Conservation (phyloP, 2,113 vertebrate genomes). For the Baryphthengus martii region DNA sequence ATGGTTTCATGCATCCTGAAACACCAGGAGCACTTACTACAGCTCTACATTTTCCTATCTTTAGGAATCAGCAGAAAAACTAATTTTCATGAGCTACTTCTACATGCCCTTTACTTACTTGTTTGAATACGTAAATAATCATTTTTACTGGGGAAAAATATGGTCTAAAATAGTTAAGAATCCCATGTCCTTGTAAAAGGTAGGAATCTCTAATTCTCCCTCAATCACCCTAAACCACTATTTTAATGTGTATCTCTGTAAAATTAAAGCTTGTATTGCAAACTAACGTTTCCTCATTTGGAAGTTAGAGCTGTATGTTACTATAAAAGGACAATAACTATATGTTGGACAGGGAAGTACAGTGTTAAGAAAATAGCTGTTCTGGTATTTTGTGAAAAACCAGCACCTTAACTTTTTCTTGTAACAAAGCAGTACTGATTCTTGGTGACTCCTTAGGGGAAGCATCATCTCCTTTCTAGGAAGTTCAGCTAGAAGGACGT, state of each 20-base stretch:
- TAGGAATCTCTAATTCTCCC: neutral
- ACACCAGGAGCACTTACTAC: neutral
- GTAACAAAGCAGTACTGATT: neutral
- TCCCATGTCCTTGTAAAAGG: neutral
- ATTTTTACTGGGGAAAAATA: neutral
- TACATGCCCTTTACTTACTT: neutral
- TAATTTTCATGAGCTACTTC: neutral
- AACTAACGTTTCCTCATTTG: neutral
- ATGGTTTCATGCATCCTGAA: neutral
- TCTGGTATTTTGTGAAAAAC: neutral
- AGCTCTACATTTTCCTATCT: neutral
- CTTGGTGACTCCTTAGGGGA: neutral
- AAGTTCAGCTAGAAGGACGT: neutral
- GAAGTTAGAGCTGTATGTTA: neutral
- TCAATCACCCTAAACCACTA: rapidly evolving
- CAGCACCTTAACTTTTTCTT: neutral
- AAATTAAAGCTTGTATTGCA: neutral
- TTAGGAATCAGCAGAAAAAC: neutral
- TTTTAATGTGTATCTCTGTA: neutral
- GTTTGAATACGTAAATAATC: neutral
- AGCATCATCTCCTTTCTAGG: neutral
- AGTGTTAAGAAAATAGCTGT: neutral
- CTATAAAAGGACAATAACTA: neutral
- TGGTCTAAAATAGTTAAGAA: neutral
- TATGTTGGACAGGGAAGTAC: neutral